Evolutionary conservation across 2,888 invertebrate species (phyloP), one percentile per base, ranked within the genome.

Genomic region (Lasiommata megera): DNA sequence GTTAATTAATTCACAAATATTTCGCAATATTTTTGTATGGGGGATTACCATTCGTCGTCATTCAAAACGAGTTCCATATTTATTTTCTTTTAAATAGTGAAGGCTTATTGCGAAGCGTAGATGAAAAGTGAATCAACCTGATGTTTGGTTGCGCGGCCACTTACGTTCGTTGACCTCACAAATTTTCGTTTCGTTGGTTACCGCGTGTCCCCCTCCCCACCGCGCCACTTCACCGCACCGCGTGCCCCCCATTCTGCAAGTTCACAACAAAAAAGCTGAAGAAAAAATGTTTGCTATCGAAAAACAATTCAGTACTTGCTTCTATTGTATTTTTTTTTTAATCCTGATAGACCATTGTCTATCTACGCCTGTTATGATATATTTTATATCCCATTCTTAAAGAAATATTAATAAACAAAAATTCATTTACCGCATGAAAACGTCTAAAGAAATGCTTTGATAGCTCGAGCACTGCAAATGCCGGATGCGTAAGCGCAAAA

Each of bases 121-220:
- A 88, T 88, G 88, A 90, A 90, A 90, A 90, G 89, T 90, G 89
- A 90, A 88, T 88, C 89, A 89, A 87, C 82, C 82, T 87, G 86
- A 82, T 79, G 81, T 81, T 84, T 82, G 73, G 78, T 79, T 77
- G 82, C 75, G 85, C 88, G 89, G 90, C 87, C 85, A 87, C 82
- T 83, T 70, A 79, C 81, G 91, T 84, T 82, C 88, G 78, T 86
- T 87, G 83, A 89, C 86, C 90, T 84, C 82, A 84, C 89, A 84
- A 90, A 91, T 91, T 90, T 90, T 90, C 84, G 88, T 89, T 88
- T 88, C 88, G 85, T 89, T 88, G 82, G 85, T 77, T 79, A 74
- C 76, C 71, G 75, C 71, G 78, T 73, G 79, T 12, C 76, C 68
- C 65, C 68, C 68, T 67, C 69, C 69, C 68, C 72, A 64, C 66